These are phyloP conservation scores for Apogon talboti DNA, from an alignment of 2,797 vertebrate species.

Conservation along the genomic window DNA sequence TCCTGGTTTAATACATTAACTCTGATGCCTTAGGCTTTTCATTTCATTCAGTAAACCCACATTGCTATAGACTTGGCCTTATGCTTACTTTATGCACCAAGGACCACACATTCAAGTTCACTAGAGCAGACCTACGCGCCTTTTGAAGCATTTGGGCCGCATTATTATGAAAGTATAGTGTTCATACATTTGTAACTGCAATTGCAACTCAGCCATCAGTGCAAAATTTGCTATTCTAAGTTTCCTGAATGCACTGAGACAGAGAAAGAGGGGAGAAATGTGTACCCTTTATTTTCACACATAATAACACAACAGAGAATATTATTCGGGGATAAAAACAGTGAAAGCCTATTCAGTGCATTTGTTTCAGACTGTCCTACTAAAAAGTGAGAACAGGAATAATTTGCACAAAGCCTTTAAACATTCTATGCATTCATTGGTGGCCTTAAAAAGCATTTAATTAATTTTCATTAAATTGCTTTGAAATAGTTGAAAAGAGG, in stretches of 20 bases:
- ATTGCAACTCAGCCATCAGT: slow-evolving; percentile 79
- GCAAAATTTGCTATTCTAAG: slow-evolving; percentile 74
- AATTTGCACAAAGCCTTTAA: slow-evolving; percentile 74
- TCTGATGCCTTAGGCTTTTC: slow-evolving; percentile 75
- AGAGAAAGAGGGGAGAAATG: slow-evolving; percentile 59
- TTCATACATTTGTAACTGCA: slow-evolving; percentile 80
- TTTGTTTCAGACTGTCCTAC: slow-evolving; percentile 74
- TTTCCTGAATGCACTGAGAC: slow-evolving; percentile 72
- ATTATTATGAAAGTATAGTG: slow-evolving; percentile 75
- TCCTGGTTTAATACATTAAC: slow-evolving; percentile 73
- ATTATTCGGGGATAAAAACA: slow-evolving; percentile 78
- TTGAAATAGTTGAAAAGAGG: slow-evolving; percentile 74
- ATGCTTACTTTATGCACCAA: slow-evolving; percentile 85
- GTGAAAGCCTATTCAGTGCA: slow-evolving; percentile 79
- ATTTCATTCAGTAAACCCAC: slow-evolving; percentile 78
- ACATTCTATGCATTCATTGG: slow-evolving; percentile 73
- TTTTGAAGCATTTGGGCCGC: slow-evolving; percentile 78
- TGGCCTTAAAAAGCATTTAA: slow-evolving; percentile 78
- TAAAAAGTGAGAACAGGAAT: slow-evolving; percentile 64
- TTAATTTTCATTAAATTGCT: slow-evolving; percentile 82
- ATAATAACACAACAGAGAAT: slow-evolving; percentile 82
- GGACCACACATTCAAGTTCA: slow-evolving; percentile 84
- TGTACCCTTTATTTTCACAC: slow-evolving; percentile 80
- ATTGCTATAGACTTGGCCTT: slow-evolving; percentile 76
- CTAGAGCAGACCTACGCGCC: slow-evolving; percentile 80